These are phyloP conservation scores for Penaeus monodon DNA, from an alignment of 2,888 invertebrate genomes.

Conservation along the genomic window DNA sequence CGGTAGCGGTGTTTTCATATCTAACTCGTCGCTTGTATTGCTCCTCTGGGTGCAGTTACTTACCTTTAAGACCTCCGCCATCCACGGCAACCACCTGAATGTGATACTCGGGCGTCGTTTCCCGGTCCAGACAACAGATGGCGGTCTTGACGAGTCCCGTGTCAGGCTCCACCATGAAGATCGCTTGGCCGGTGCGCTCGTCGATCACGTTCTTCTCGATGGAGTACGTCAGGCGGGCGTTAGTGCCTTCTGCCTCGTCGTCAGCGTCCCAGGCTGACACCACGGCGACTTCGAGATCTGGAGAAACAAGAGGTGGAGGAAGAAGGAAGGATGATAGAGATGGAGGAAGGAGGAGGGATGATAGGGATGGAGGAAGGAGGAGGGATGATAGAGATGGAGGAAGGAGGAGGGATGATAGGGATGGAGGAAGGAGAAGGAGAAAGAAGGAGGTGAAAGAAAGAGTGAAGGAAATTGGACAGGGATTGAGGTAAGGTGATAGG, in stretches of 20 bases:
- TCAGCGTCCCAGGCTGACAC: slow-evolving; percentile 54
- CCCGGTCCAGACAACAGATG: slow-evolving; percentile 93
- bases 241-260: slow-evolving; percentile 35
- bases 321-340: too few species aligned
- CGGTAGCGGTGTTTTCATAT: too few species aligned
- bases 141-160: slow-evolving; percentile 96
- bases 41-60: not conserved
- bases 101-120: slow-evolving; percentile 94
- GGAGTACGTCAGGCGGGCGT: slow-evolving; percentile 38
- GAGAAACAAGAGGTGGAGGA: too few species aligned
- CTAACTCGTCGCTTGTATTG: too few species aligned
- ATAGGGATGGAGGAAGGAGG: too few species aligned
- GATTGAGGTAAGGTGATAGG: too few species aligned
- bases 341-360: too few species aligned
- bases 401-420: too few species aligned
- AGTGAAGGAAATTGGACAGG: too few species aligned
- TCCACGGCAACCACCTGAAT: slow-evolving; percentile 98
- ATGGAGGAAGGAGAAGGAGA: too few species aligned
- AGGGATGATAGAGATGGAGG: too few species aligned
- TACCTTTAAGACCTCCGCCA: slow-evolving; percentile 91
- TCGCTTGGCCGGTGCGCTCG: slow-evolving; percentile 94
- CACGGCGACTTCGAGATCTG: slow-evolving; percentile 37
- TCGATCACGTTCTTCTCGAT: slow-evolving; percentile 92
- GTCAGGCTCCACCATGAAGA: slow-evolving; percentile 94
- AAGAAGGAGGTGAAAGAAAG: too few species aligned